Evolutionary conservation across 2,797 vertebrate genomes (phyloP).

Genomic region (Centropyge bicolor): DNA sequence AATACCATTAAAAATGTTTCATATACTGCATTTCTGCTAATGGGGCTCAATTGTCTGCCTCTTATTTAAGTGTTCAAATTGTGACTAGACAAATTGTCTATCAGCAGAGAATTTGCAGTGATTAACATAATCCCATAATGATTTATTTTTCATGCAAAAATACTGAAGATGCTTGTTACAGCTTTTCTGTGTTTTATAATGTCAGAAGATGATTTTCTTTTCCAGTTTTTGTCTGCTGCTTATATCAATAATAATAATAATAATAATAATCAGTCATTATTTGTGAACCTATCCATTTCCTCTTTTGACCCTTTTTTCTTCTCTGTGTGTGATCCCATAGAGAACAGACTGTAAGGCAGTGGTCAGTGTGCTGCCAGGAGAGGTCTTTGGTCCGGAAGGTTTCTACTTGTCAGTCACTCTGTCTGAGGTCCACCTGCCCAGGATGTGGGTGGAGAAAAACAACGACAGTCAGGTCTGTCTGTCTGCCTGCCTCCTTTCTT

Average conservation of each 20-base stretch:
- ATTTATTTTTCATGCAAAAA: neutral
- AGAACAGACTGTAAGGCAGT: conserved; percentile 89
- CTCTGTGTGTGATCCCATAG: conserved; percentile 67
- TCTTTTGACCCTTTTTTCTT: neutral
- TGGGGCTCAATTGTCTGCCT: too few species aligned
- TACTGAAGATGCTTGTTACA: neutral
- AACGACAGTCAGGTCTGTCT: conserved; percentile 88
- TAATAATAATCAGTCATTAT: too few species aligned
- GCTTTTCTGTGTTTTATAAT: too few species aligned
- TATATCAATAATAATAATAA: too few species aligned
- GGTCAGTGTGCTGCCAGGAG: conserved; percentile 83
- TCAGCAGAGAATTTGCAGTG: too few species aligned
- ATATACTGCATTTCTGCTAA: too few species aligned
- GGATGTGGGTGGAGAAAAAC: conserved; percentile 93
- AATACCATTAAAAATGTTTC: too few species aligned
- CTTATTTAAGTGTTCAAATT: too few species aligned
- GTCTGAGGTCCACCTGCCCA: conserved; percentile 85
- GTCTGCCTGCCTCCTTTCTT: neutral
- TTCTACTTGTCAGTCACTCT: conserved; percentile 86
- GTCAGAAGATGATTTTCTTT: too few species aligned
- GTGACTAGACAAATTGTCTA: too few species aligned
- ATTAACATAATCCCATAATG: too few species aligned
- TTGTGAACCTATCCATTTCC: neutral
- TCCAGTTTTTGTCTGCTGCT: neutral
- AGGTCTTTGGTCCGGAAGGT: conserved; percentile 81